Base-by-base conservation (phyloP, 2,797 vertebrate genomes). In the Austrolebias charrua region DNA sequence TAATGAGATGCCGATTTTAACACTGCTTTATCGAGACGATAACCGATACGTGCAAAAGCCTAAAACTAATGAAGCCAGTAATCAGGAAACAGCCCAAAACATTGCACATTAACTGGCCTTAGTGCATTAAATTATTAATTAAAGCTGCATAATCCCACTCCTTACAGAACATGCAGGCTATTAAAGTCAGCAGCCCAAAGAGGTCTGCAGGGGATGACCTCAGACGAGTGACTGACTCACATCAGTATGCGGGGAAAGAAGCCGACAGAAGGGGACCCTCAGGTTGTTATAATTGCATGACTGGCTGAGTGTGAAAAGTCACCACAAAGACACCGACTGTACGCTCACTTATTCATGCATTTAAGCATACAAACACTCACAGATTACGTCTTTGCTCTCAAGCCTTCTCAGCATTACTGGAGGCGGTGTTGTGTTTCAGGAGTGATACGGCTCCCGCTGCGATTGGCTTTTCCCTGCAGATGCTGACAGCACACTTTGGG, bases 341-440 rank as follows among this genome's bases (percentile, higher is more conserved):
- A 49, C 59, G 47, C 57, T 45, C 61, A 56, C 18, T 1, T 20
- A 2, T 59, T 31, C 40, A 38, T 31, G 14, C 69, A 67, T n/a
- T n/a, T n/a, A n/a, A n/a, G n/a, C 61, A 8, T 46, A 44, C 29
- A 58, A 43, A 24, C 71, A 66, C 55, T 61, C 43, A 33, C 44
- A 11, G 35, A 51, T 49, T 80, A 67, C 71, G 64, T 58, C 61
- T 60, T 69, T 61, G 73, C 47, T 68, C 63, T 62, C 7, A 51
- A 80, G 84, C 87, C 74, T 73, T 67, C 85, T 87, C 86, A 90
- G 86, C 84, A 81, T 69, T 87, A 89, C 79, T 77, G 84, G 81
- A 88, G 79, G 73, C 85, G 86, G 78, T 88, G 83, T 89, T 89
- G 84, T 79, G 46, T 86, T 91, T 89, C 86, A 86, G 80, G 71